phyloP scores from a whole-genome alignment of 2,888 invertebrate species.

The Argynnis bischoffii region DNA sequence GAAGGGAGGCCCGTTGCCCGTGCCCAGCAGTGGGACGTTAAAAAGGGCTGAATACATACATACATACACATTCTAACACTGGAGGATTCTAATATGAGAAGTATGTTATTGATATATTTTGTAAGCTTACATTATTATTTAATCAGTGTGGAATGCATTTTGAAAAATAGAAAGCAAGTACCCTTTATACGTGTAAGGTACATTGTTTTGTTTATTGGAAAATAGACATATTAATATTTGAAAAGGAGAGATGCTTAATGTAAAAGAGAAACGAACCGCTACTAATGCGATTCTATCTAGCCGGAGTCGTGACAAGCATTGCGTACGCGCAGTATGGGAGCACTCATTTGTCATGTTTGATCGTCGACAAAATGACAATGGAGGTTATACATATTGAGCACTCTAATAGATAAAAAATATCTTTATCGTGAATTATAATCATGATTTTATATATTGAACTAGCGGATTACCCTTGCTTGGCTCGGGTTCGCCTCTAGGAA shows the following conservation, averaged over 20 bases:
- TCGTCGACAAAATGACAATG: background rate
- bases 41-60: no score
- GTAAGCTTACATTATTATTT: no score
- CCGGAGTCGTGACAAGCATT: slow-evolving; percentile 32
- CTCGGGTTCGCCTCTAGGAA: no score
- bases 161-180: background rate
- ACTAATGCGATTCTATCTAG: slow-evolving; percentile 26
- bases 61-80: no score
- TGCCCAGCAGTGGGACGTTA: no score
- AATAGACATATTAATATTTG: slow-evolving; percentile 22
- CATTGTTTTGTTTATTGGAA: slow-evolving; percentile 18
- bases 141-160: background rate
- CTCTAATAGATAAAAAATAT: no score
- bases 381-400: background rate
- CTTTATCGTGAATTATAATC: no score
- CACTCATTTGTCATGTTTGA: background rate
- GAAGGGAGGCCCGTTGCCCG: no score
- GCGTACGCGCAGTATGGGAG: slow-evolving; percentile 3
- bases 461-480: no score
- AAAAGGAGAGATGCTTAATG: slow-evolving; percentile 22
- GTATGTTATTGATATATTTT: no score
- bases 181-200: background rate
- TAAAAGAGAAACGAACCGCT: slow-evolving; percentile 28
- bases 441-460: no score
- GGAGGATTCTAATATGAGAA: no score